phyloP scores from a whole-genome alignment of 2,797 vertebrate genomes.

The Poeciliopsis gracilis region DNA sequence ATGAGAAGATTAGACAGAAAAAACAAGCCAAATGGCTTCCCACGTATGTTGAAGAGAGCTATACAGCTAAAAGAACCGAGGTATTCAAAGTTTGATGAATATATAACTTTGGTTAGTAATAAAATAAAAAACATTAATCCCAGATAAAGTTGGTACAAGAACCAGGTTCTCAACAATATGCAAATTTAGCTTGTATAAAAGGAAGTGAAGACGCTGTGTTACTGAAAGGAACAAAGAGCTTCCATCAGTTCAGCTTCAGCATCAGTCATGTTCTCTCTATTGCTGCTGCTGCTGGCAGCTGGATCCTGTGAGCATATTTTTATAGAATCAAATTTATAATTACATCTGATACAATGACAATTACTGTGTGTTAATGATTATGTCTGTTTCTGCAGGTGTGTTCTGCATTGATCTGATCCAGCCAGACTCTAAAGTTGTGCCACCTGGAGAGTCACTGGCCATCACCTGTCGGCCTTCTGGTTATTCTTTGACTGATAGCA shows the following conservation, averaged over 20 bases:
- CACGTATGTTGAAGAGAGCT: too few species aligned
- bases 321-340: background rate
- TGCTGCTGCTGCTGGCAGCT: background rate
- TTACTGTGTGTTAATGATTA: background rate
- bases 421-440: background rate
- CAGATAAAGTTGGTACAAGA: background rate
- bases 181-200: background rate
- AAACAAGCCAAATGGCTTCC: too few species aligned
- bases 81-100: background rate
- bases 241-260: background rate
- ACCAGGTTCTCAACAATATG: background rate
- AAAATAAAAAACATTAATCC: background rate
- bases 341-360: background rate
- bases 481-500: background rate
- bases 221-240: background rate
- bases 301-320: background rate
- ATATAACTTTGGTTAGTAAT: background rate
- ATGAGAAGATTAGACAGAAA: too few species aligned
- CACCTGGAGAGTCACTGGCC: background rate
- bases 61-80: background rate
- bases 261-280: background rate
- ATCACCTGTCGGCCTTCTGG: background rate
- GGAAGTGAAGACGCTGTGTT: background rate
- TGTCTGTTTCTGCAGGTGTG: background rate
- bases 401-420: background rate